Percentiles rank a stretch among this genome's conserved stretches.
phyloP scores from a whole-genome alignment of 2,888 invertebrate species.

The Gnatocerus cornutus region DNA sequence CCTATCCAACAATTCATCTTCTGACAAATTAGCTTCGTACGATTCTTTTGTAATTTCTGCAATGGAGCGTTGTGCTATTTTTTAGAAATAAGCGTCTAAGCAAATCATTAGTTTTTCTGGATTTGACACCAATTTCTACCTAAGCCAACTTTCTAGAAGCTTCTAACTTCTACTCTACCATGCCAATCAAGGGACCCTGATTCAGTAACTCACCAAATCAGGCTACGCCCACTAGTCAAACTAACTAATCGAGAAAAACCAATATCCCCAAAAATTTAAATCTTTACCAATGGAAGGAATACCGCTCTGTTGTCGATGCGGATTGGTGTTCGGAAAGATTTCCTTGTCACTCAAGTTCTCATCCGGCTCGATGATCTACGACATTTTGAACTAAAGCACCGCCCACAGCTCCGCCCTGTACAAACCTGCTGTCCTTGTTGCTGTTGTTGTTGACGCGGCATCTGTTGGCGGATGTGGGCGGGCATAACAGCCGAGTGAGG shows the following conservation, averaged over 20 bases:
- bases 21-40: constrained; percentile 81
- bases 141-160: constrained; percentile 41
- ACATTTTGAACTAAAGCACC: neutral
- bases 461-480: constrained; percentile 72
- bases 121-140: constrained; percentile 59
- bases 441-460: constrained; percentile 68
- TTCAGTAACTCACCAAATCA: neutral
- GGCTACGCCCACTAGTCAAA: neutral
- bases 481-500: constrained; percentile 71
- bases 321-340: constrained; percentile 77
- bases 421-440: constrained; percentile 69
- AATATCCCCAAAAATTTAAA: neutral
- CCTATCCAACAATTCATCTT: constrained; percentile 76
- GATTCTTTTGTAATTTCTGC: constrained; percentile 89
- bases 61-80: constrained; percentile 70
- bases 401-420: neutral
- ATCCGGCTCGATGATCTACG: constrained; percentile 83
- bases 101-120: constrained; percentile 60
- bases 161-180: constrained; percentile 22
- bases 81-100: constrained; percentile 60
- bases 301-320: constrained; percentile 66
- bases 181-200: constrained; percentile 16
- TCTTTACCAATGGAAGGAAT: constrained; percentile 70
- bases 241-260: constrained; percentile 9
- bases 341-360: constrained; percentile 92